Evolutionary conservation across 2,113 vertebrate genomes (phyloP).

Genomic region (Octodon degus): DNA sequence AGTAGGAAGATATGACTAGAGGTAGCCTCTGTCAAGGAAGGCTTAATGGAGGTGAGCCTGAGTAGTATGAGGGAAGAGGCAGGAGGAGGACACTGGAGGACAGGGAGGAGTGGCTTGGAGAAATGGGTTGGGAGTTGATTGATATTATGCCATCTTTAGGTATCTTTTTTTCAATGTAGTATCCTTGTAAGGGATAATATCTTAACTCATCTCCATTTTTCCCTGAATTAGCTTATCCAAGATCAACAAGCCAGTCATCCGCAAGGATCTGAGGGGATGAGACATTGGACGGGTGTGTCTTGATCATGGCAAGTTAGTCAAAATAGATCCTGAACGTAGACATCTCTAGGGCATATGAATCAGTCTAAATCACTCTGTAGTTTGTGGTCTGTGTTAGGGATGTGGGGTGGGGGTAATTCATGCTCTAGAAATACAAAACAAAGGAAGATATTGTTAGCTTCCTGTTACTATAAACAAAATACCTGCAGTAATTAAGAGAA

Average conservation of each 20-base stretch:
- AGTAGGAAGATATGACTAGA: conserved; percentile 53
- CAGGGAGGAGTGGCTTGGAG: not conserved
- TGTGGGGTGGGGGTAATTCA: not conserved
- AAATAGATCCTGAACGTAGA: not conserved
- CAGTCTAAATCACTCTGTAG: not conserved
- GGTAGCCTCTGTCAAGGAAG: conserved; percentile 17
- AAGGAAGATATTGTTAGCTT: not conserved
- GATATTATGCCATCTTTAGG: not conserved
- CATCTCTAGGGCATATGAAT: not conserved
- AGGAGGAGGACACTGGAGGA: not conserved
- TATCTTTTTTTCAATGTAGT: not conserved
- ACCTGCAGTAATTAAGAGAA: not conserved
- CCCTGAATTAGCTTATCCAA: conserved; percentile 51
- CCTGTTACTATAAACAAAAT: not conserved
- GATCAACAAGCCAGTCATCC: conserved; percentile 40
- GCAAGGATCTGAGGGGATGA: conserved; percentile 63
- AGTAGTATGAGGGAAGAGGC: accelerated
- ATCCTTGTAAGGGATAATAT: not conserved
- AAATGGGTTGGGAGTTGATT: not conserved
- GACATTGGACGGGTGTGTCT: conserved; percentile 41
- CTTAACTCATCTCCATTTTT: not conserved
- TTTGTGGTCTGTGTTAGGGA: not conserved
- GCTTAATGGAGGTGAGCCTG: conserved; percentile 63
- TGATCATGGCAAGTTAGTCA: not conserved
- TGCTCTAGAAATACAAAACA: not conserved